Evolutionary conservation across 2,888 invertebrate species (phyloP).

Genomic region (Leistus spinibarbis): DNA sequence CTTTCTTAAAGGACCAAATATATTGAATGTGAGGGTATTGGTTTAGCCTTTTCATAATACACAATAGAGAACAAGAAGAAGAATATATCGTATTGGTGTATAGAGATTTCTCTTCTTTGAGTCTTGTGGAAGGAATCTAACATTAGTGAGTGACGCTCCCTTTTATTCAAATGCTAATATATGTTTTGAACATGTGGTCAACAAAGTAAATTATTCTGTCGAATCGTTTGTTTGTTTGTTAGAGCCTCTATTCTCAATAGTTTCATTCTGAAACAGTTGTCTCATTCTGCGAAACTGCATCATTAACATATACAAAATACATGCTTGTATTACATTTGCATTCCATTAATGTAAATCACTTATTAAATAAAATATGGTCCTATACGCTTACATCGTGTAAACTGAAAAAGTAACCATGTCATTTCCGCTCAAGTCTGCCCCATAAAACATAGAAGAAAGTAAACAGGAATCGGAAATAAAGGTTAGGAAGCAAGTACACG

Average conservation of each 20-base stretch:
- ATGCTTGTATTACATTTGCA: neutral
- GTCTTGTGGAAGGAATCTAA: neutral
- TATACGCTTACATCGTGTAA: neutral
- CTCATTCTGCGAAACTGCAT: neutral
- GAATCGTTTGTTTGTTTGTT: neutral
- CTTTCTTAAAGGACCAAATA: too few species aligned
- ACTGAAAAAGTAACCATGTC: too few species aligned
- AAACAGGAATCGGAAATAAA: too few species aligned
- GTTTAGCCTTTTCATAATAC: neutral
- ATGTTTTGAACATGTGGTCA: slow-evolving; percentile 20
- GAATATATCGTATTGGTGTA: neutral
- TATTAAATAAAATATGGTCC: neutral
- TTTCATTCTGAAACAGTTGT: neutral
- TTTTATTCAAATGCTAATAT: slow-evolving; percentile 23
- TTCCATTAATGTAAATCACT: neutral
- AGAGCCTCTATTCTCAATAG: neutral
- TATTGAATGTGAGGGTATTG: neutral
- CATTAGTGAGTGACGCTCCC: slow-evolving; percentile 10
- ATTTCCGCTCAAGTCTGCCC: too few species aligned
- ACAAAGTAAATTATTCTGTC: neutral
- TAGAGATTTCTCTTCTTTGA: neutral
- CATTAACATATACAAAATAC: neutral
- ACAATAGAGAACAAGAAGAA: neutral
- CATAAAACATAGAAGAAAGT: too few species aligned
- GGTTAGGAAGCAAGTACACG: neutral